Conservation (phyloP, 92 coral and sea anemone genomes). For the Parazoanthus swiftii region DNA sequence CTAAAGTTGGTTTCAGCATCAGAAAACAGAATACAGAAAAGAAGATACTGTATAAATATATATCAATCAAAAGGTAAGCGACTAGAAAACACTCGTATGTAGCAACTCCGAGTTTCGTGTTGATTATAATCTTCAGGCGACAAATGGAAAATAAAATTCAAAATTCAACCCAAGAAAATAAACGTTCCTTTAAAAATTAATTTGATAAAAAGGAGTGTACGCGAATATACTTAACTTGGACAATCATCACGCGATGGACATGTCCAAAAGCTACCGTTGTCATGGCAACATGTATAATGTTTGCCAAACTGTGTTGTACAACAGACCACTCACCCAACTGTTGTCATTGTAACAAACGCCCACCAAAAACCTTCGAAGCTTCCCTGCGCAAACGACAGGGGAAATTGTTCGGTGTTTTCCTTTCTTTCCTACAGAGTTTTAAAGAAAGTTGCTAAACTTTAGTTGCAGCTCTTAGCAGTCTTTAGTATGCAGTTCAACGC, state of each 20-base stretch:
- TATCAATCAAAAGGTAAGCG: too few relatives aligned
- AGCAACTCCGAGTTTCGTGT: too few relatives aligned
- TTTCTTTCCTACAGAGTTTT: conserved; percentile 60
- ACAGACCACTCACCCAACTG: conserved; percentile 76
- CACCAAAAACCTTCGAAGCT: conserved; percentile 93
- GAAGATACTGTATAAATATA: too few relatives aligned
- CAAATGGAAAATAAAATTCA: too few relatives aligned
- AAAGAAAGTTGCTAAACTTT: background rate
- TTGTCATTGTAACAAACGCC: conserved; percentile 93
- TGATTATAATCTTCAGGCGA: too few relatives aligned
- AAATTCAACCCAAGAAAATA: too few relatives aligned
- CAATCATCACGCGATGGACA: background rate
- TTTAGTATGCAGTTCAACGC: background rate
- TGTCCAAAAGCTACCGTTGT: background rate
- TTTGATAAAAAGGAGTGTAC: too few relatives aligned
- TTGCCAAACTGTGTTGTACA: background rate
- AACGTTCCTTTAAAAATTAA: too few relatives aligned
- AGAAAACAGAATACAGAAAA: too few relatives aligned
- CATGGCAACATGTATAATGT: background rate
- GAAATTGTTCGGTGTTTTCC: conserved; percentile 72
- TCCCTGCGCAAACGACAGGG: conserved; percentile 61
- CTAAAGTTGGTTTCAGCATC: too few relatives aligned
- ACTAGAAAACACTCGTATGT: too few relatives aligned
- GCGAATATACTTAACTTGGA: too few relatives aligned
- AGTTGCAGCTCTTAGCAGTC: background rate